Conservation (phyloP, 2,888 invertebrate genomes). For the Epistrophella euchroma region DNA sequence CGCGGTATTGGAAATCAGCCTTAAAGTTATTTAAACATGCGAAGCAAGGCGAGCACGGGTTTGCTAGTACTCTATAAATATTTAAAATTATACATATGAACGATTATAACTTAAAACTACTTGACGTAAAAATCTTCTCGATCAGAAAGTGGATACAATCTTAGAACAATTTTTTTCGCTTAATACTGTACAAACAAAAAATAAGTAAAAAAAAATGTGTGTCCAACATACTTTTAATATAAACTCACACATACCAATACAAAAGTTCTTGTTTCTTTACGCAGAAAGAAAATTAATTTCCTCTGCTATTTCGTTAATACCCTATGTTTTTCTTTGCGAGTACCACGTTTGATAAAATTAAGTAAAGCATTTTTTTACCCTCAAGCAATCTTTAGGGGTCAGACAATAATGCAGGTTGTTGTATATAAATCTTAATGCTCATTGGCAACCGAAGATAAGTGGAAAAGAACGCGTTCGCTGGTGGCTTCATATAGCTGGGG, state of each 20-base stretch:
- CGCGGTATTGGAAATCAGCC: no score
- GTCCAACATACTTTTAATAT: conserved; percentile 13
- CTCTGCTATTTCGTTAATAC: conserved; percentile 39
- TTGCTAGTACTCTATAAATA: no score
- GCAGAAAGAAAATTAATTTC: conserved; percentile 63
- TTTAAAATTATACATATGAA: no score
- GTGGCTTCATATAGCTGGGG: not conserved
- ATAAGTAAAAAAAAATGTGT: not conserved
- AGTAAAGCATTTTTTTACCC: conserved; percentile 44
- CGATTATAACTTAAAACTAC: no score
- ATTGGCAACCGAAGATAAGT: conserved; percentile 7
- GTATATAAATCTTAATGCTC: conserved; percentile 23
- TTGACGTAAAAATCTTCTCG: no score
- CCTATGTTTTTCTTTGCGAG: conserved; percentile 14
- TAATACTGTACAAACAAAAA: not conserved
- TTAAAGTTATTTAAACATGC: no score
- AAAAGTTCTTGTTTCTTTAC: conserved; percentile 16
- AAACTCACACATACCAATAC: conserved; percentile 13
- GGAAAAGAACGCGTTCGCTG: not conserved
- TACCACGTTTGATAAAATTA: conserved; percentile 33
- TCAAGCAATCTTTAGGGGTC: conserved; percentile 44
- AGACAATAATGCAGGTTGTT: conserved; percentile 36
- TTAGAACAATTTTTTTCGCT: not conserved
- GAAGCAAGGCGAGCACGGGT: no score
- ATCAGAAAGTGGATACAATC: no score